Evolutionary conservation across 2,113 vertebrate genomes (phyloP).

Genomic region (Cryptotis parvus): DNA sequence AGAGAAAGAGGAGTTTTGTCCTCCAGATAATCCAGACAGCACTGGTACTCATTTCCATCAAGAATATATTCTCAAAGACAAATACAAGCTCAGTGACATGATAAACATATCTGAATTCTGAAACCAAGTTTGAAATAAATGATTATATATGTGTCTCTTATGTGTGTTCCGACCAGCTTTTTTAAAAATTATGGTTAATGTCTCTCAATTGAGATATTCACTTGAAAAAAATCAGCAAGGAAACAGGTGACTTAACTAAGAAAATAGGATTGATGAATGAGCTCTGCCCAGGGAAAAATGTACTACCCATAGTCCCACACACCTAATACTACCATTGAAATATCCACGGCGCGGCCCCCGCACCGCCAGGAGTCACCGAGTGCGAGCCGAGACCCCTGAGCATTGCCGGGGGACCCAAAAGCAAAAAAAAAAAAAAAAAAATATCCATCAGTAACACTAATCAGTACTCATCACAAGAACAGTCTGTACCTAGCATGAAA

Average conservation of each 20-base stretch:
- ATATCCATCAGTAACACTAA: neutral
- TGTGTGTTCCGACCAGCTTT: neutral
- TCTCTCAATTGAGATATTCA: too few relatives aligned
- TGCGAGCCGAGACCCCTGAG: too few relatives aligned
- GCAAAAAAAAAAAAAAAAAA: too few relatives aligned
- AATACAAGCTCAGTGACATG: neutral
- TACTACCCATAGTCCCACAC: accelerated
- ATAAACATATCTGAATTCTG: conserved; percentile 25
- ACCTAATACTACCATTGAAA: accelerated
- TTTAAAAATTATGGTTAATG: too few relatives aligned
- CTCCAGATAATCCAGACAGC: neutral
- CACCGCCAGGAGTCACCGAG: too few relatives aligned
- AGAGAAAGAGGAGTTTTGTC: neutral
- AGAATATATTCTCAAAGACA: neutral
- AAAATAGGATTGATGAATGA: neutral
- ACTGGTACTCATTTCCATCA: neutral
- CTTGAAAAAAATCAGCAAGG: neutral
- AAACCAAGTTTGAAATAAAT: neutral
- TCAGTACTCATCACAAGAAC: neutral
- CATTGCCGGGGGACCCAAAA: too few relatives aligned
- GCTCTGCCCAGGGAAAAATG: neutral
- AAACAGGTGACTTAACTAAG: neutral
- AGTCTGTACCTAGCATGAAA: neutral
- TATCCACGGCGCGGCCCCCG: too few relatives aligned
- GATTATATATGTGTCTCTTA: conserved; percentile 13